phyloP scores from a whole-genome alignment of 2,113 vertebrate species.

The Theristicus caerulescens region DNA sequence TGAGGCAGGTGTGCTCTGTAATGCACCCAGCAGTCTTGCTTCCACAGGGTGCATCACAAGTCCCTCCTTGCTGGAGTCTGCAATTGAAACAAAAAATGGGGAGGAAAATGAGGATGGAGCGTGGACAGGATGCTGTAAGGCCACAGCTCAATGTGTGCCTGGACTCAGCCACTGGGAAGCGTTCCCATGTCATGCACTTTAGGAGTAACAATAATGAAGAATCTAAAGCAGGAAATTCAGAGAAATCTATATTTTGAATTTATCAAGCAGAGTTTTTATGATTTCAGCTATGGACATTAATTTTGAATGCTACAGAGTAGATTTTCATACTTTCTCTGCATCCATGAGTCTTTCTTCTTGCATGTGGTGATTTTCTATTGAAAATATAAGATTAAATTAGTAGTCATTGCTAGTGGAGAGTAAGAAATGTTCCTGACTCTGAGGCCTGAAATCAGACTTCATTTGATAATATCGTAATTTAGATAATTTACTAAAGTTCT shows the following conservation, averaged over 20 bases:
- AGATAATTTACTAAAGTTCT: background rate
- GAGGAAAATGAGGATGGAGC: background rate
- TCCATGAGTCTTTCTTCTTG: background rate
- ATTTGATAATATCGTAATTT: background rate
- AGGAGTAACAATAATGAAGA: background rate
- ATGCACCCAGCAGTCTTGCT: background rate
- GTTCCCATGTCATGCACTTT: background rate
- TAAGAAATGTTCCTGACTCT: background rate
- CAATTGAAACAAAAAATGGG: background rate
- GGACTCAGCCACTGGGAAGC: background rate
- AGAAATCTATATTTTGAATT: background rate
- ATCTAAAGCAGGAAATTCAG: background rate
- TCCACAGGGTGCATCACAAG: background rate
- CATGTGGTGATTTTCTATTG: background rate
- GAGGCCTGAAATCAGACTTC: background rate
- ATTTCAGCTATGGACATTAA: background rate
- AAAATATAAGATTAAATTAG: background rate
- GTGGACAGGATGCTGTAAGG: background rate
- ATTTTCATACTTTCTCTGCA: background rate
- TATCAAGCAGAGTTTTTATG: background rate
- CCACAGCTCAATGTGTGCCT: background rate
- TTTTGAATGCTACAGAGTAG: background rate
- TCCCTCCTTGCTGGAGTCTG: background rate
- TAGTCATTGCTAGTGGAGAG: background rate
- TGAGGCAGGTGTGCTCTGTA: background rate